phyloP scores from a whole-genome alignment of 2,113 vertebrate species.

The Mugil cephalus region DNA sequence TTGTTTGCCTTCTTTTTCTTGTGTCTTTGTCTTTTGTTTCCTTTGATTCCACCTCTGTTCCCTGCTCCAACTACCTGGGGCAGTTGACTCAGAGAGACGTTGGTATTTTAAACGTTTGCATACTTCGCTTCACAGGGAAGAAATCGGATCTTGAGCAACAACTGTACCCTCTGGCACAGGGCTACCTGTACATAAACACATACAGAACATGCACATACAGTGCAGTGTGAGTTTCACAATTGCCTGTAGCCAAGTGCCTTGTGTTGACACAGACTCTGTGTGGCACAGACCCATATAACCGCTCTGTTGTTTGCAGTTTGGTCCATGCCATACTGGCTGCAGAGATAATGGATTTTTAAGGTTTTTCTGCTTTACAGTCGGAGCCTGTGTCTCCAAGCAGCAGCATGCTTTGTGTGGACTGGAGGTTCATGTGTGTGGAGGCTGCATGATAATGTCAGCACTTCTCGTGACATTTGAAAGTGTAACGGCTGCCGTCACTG shows the following conservation, averaged over 20 bases:
- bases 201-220: constrained; percentile 21
- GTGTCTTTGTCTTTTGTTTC: constrained; percentile 7
- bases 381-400: constrained; percentile 57
- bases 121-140: constrained; percentile 58
- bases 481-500: constrained; percentile 28
- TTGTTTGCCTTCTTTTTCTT: not conserved
- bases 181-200: constrained; percentile 45
- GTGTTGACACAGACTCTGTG: constrained; percentile 66
- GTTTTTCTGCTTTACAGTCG: constrained; percentile 63
- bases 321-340: constrained; percentile 52
- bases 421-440: constrained; percentile 21
- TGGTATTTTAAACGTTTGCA: constrained; percentile 72
- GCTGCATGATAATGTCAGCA: constrained; percentile 51
- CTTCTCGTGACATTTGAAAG: constrained; percentile 59
- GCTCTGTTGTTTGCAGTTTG: constrained; percentile 69
- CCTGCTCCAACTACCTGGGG: constrained; percentile 50
- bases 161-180: constrained; percentile 49
- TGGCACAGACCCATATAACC: constrained; percentile 60
- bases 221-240: constrained; percentile 30
- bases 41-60: constrained; percentile 19
- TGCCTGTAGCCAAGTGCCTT: constrained; percentile 61
- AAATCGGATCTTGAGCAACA: constrained; percentile 73
- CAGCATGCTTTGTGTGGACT: constrained; percentile 42
- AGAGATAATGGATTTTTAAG: constrained; percentile 71
- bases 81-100: constrained; percentile 61